phyloP scores from a whole-genome alignment of 2,797 vertebrate genomes.

The Tenualosa ilisha region DNA sequence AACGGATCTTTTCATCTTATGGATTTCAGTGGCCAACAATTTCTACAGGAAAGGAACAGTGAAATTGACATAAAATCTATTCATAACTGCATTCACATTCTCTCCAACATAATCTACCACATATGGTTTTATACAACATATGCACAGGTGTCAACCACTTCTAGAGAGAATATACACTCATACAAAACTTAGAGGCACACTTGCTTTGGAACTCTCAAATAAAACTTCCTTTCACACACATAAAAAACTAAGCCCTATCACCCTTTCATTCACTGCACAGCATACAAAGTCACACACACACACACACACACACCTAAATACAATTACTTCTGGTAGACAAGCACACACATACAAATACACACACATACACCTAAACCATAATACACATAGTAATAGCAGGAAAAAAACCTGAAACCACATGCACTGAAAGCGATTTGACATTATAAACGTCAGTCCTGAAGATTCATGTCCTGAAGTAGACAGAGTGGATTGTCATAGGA shows the following conservation, averaged over 20 bases:
- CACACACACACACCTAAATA: not conserved
- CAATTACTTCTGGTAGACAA: conserved; percentile 9
- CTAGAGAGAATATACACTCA: not conserved
- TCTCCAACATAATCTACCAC: not conserved
- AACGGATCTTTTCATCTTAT: too few relatives aligned
- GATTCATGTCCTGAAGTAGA: conserved; percentile 23
- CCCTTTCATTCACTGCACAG: not conserved
- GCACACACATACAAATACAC: conserved; percentile 31
- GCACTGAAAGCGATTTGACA: conserved; percentile 18
- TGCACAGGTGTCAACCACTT: conserved; percentile 15
- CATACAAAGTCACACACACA: not conserved
- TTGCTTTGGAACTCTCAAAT: conserved; percentile 6
- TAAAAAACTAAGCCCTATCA: not conserved
- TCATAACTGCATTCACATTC: conserved; percentile 8
- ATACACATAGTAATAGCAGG: not conserved
- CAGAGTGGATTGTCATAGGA: conserved; percentile 12
- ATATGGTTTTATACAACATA: not conserved
- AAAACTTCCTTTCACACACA: not conserved
- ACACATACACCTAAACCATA: conserved; percentile 13
- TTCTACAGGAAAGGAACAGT: not conserved
- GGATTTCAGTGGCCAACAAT: not conserved
- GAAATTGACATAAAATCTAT: not conserved
- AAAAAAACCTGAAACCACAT: conserved; percentile 4
- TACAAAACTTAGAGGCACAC: conserved; percentile 32
- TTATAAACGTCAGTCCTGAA: conserved; percentile 25